These are phyloP conservation scores for Drosophila melanica DNA, from an alignment of 1,140 invertebrate species.

Conservation along the genomic window DNA sequence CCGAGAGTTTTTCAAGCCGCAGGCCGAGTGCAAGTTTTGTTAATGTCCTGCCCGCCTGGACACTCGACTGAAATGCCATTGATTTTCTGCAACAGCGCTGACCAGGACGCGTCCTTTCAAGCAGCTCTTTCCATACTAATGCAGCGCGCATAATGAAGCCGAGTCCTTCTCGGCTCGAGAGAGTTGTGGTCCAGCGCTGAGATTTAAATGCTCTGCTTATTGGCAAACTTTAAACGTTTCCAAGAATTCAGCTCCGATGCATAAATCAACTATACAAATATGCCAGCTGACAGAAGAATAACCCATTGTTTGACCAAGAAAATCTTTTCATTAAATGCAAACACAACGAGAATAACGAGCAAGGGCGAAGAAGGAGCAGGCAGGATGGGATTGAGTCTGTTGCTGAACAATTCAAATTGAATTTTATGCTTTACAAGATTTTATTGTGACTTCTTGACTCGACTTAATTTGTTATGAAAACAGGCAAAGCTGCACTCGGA, in stretches of 20 bases:
- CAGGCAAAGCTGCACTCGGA: conserved; percentile 2
- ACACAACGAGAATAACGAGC: conserved; percentile 21
- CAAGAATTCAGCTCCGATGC: conserved; percentile 69
- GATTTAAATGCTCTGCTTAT: conserved; percentile 35
- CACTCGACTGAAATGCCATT: conserved; percentile 48
- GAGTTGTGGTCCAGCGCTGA: not conserved
- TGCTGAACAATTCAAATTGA: conserved; percentile 67
- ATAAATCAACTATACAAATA: conserved; percentile 60
- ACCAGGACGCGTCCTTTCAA: conserved; percentile 29
- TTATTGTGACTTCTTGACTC: conserved; percentile 72
- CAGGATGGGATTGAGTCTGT: not conserved
- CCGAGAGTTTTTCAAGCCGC: conserved; percentile 43
- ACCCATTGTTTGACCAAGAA: conserved; percentile 73
- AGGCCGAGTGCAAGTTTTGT: conserved; percentile 37
- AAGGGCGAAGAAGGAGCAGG: not conserved
- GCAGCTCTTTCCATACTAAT: conserved; percentile 23
- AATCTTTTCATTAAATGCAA: conserved; percentile 58
- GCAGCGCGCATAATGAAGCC: conserved; percentile 29
- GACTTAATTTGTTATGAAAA: conserved; percentile 41
- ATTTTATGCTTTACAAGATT: conserved; percentile 77
- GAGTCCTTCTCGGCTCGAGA: conserved; percentile 10
- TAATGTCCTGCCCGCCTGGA: conserved; percentile 27
- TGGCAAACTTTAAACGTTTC: conserved; percentile 43
- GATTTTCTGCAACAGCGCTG: conserved; percentile 74
- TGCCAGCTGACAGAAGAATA: conserved; percentile 3